These are phyloP conservation scores for Lapara coniferarum DNA, from an alignment of 2,888 invertebrate species.

Conservation along the genomic window DNA sequence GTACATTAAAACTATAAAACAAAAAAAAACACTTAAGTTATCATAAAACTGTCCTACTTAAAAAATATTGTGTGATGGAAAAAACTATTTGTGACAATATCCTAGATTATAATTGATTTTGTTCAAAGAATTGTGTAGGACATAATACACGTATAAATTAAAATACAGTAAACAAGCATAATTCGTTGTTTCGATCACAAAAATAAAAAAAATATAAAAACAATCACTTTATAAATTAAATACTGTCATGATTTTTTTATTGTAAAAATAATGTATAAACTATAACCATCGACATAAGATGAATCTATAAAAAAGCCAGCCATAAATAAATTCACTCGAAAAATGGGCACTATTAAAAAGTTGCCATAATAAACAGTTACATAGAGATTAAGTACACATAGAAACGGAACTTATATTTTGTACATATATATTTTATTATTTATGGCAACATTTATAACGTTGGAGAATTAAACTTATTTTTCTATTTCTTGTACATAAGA, in stretches of 20 bases:
- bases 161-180: not conserved
- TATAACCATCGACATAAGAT: constrained; percentile 13
- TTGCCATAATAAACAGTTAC: no score
- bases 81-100: not conserved
- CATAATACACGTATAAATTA: not conserved
- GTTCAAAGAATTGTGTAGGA: no score
- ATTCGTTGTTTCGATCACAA: constrained; percentile 32
- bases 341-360: not conserved
- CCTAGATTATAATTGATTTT: no score
- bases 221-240: constrained; percentile 42
- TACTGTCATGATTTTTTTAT: constrained; percentile 63
- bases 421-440: not conserved
- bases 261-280: constrained; percentile 2
- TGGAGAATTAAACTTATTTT: not conserved
- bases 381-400: constrained; percentile 7
- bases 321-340: not conserved
- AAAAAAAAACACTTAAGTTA: constrained; percentile 7
- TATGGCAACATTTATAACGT: constrained; percentile 6
- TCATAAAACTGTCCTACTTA: constrained; percentile 1
- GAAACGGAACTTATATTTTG: not conserved
- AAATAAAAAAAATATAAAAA: constrained; percentile 40
- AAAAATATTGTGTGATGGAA: not conserved
- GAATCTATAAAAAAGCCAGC: not conserved
- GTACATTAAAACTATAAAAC: constrained; percentile 27
- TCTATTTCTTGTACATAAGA: not conserved